These are phyloP conservation scores for Bostrychus sinensis DNA, from an alignment of 2,113 vertebrate species.

Conservation along the genomic window DNA sequence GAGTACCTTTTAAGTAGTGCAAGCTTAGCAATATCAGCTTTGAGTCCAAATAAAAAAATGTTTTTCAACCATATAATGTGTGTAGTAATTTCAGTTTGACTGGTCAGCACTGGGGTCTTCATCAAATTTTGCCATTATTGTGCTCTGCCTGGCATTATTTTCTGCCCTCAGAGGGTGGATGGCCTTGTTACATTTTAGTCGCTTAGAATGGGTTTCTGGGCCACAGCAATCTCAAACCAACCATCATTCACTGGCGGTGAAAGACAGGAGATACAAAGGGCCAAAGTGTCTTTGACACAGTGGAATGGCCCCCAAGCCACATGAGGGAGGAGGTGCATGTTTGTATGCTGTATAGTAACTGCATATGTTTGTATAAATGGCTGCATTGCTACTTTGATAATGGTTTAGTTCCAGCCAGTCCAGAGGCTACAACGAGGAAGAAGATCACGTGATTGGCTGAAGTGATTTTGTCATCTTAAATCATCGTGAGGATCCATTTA, in stretches of 20 bases:
- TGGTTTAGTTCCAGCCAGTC: conserved; percentile 45
- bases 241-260: conserved; percentile 55
- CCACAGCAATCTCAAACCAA: conserved; percentile 59
- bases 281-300: conserved; percentile 72
- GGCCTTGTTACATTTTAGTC: conserved; percentile 69
- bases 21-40: conserved; percentile 29
- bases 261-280: conserved; percentile 64
- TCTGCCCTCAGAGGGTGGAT: conserved; percentile 54
- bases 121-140: conserved; percentile 32
- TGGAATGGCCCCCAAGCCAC: conserved; percentile 66
- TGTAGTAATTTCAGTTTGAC: conserved; percentile 32
- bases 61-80: conserved; percentile 18
- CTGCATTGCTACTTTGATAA: conserved; percentile 58
- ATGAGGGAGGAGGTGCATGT: conserved; percentile 30
- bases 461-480: conserved; percentile 48
- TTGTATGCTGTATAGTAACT: conserved; percentile 30
- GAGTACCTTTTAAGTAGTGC: conserved; percentile 67
- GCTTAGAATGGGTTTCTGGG: conserved; percentile 64
- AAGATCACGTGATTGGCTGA: conserved; percentile 54
- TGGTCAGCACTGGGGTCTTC: conserved; percentile 28
- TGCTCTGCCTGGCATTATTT: conserved; percentile 31
- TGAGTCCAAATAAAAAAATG: conserved; percentile 40
- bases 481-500: conserved; percentile 59
- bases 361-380: conserved; percentile 45
- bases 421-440: conserved; percentile 44